A percentile compares a stretch with the other conserved stretches of the same genome.
phyloP scores from a whole-genome alignment of 2,888 invertebrate species.

The Nomada goodeniana region DNA sequence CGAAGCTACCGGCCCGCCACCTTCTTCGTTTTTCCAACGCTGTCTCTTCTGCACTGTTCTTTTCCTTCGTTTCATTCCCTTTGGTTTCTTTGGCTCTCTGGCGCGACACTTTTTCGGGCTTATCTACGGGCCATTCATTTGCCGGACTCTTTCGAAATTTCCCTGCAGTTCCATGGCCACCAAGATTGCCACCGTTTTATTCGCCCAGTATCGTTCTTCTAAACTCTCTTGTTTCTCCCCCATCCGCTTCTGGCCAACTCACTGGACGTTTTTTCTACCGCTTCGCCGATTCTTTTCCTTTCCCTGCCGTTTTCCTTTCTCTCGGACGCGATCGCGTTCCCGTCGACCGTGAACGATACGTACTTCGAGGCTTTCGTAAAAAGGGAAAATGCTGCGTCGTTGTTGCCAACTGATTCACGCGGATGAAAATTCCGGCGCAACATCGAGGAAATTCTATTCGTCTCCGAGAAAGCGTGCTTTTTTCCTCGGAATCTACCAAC shows the following conservation, averaged over 20 bases:
- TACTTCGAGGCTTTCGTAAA: neutral
- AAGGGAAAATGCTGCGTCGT: neutral
- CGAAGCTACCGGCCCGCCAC: neutral
- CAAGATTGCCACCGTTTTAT: conserved; percentile 18
- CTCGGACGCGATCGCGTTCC: neutral
- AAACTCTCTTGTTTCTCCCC: neutral
- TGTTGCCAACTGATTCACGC: neutral
- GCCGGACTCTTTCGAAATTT: conserved; percentile 57
- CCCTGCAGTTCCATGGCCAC: conserved; percentile 29
- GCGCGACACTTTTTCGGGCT: conserved; percentile 37
- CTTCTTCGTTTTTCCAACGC: neutral
- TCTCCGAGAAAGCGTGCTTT: neutral
- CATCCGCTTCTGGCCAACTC: neutral
- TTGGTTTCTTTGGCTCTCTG: conserved; percentile 17
- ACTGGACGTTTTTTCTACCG: neutral
- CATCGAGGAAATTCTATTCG: conserved; percentile 9
- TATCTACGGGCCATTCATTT: conserved; percentile 63
- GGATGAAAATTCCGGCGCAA: neutral
- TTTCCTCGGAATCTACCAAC: neutral
- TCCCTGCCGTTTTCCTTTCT: neutral
- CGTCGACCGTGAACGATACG: conserved; percentile 1
- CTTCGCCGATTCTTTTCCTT: too few relatives aligned
- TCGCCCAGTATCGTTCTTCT: neutral
- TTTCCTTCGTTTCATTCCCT: conserved; percentile 3
- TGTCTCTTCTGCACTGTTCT: neutral